Evolutionary conservation across 2,888 invertebrate species (phyloP).

Genomic region (Hyppa rectilinea): DNA sequence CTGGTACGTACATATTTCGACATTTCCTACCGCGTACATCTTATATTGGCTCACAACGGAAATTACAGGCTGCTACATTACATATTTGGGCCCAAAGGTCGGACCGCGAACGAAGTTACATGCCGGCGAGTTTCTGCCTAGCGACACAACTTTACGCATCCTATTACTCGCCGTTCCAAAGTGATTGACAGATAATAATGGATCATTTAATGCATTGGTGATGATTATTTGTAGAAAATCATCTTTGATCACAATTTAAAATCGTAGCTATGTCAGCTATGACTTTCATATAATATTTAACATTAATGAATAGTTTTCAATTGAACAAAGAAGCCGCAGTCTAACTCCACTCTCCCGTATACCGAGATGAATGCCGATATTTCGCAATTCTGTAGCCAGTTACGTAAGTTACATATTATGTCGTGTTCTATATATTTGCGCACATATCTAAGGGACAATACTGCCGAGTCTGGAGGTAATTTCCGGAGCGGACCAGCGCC

Average conservation of each 20-base stretch:
- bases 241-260: conserved; percentile 17
- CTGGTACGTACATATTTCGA: conserved; percentile 48
- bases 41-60: conserved; percentile 60
- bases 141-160: not conserved
- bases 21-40: conserved; percentile 50
- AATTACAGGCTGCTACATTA: conserved; percentile 56
- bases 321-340: conserved; percentile 10
- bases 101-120: conserved; percentile 32
- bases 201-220: conserved; percentile 19
- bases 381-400: not conserved
- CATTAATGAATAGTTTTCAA: conserved; percentile 1
- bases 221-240: conserved; percentile 11
- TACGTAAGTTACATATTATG: conserved; percentile 17
- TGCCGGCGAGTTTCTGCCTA: not conserved
- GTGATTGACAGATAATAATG: conserved; percentile 7
- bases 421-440: conserved; percentile 30
- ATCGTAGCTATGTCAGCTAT: conserved; percentile 9
- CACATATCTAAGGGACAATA: conserved; percentile 43
- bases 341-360: not conserved
- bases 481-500: conserved; percentile 52
- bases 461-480: conserved; percentile 47
- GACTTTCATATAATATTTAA: conserved; percentile 14
- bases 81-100: conserved; percentile 43
- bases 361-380: conserved; percentile 10
- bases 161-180: not conserved